phyloP scores from a whole-genome alignment of 2,888 invertebrate species.

The Oscheius onirici region DNA sequence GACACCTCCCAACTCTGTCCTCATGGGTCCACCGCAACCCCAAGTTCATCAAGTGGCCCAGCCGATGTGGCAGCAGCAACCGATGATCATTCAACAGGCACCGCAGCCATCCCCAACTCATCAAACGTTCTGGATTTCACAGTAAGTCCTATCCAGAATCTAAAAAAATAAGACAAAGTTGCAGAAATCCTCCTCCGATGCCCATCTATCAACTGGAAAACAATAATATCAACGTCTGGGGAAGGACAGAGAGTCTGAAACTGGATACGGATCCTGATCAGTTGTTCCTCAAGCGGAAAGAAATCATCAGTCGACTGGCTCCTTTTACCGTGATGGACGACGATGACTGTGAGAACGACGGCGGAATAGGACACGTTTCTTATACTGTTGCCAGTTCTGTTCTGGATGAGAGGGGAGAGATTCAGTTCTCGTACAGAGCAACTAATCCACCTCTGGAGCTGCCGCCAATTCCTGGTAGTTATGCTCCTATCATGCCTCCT shows the following conservation, averaged over 20 bases:
- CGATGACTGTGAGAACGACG: constrained; percentile 42
- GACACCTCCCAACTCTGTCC: neutral
- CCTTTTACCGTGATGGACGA: constrained; percentile 45
- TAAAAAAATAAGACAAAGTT: neutral
- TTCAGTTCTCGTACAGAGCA: constrained; percentile 6
- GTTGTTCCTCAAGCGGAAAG: constrained; percentile 53
- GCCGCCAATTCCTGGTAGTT: constrained; percentile 58
- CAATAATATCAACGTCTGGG: neutral
- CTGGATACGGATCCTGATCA: constrained; percentile 54
- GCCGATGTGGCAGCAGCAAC: constrained; percentile 22
- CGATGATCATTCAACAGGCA: constrained; percentile 23
- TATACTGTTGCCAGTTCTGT: constrained; percentile 57
- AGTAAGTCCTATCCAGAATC: neutral
- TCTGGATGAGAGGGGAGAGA: constrained; percentile 36
- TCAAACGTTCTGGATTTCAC: constrained; percentile 31
- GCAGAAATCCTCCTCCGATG: neutral
- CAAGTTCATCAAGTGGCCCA: neutral
- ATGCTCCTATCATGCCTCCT: constrained; percentile 37
- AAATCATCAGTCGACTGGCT: constrained; percentile 49
- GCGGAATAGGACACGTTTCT: constrained; percentile 65
- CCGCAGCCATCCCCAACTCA: constrained; percentile 7
- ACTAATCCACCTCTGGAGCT: constrained; percentile 47
- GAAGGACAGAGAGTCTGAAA: neutral
- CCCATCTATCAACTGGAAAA: constrained; percentile 13
- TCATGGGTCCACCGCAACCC: constrained; percentile 1